phyloP scores from a whole-genome alignment of 2,113 vertebrate species.

The Gasterosteus aculeatus region DNA sequence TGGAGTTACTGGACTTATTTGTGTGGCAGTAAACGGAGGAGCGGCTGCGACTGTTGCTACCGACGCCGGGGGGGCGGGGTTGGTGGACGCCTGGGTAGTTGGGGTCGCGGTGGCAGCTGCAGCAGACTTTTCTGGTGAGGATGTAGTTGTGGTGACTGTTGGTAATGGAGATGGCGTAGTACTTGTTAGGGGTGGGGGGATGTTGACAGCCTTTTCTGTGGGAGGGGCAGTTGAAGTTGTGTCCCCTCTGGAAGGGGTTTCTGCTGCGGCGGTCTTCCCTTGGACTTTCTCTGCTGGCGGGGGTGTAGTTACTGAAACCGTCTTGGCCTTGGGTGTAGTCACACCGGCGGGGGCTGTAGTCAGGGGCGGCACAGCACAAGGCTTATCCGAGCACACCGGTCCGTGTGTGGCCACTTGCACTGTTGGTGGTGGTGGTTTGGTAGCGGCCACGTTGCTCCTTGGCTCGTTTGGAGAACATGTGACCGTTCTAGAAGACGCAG shows the following conservation, averaged over 20 bases:
- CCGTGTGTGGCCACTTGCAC: background rate
- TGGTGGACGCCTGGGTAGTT: background rate
- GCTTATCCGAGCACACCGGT: background rate
- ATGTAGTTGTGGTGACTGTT: background rate
- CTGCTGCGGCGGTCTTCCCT: background rate
- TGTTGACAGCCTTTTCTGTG: conserved; percentile 16
- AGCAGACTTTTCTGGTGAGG: conserved; percentile 2
- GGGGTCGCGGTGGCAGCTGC: background rate
- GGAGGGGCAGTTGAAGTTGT: background rate
- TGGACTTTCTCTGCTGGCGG: background rate
- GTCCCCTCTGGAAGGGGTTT: background rate
- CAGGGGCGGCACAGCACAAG: background rate
- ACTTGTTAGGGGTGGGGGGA: background rate
- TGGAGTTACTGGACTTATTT: conserved; percentile 13
- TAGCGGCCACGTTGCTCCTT: background rate
- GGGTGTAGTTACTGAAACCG: background rate
- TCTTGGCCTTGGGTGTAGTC: background rate
- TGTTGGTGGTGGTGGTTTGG: background rate
- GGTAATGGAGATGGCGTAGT: conserved; percentile 23
- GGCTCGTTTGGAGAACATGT: background rate
- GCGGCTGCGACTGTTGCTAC: background rate
- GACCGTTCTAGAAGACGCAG: conserved; percentile 27
- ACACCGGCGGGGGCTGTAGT: background rate
- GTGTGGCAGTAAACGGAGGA: conserved; percentile 16
- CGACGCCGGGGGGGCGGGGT: background rate